Evolutionary conservation across 2,113 vertebrate species (phyloP).

Genomic region (Empidonax traillii): DNA sequence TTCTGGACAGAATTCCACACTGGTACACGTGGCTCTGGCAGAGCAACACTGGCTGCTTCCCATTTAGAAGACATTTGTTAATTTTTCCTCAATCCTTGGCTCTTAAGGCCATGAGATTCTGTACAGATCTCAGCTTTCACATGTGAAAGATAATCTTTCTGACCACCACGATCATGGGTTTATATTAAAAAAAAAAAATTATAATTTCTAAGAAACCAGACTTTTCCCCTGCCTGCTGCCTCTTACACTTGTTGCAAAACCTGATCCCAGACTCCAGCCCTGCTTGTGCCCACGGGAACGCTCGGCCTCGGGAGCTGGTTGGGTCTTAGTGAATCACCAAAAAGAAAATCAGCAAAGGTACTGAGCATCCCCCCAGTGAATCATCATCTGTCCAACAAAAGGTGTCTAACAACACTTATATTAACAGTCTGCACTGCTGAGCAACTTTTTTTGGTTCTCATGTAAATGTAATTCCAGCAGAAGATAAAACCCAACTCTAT

Average conservation of each 20-base stretch:
- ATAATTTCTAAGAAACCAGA: not conserved
- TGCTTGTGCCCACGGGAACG: not conserved
- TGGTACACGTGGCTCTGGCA: not conserved
- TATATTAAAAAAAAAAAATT: not conserved
- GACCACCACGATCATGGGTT: not conserved
- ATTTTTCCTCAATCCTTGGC: not conserved
- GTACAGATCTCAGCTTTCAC: not conserved
- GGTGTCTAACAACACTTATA: not conserved
- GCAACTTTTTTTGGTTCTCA: not conserved
- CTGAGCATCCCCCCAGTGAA: not conserved
- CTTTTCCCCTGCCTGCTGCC: not conserved
- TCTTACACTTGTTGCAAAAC: constrained; percentile 45
- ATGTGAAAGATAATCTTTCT: not conserved
- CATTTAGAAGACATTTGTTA: not conserved
- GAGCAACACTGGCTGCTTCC: not conserved
- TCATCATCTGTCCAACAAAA: not conserved
- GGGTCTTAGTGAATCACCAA: not conserved
- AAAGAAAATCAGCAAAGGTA: not conserved
- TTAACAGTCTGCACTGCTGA: not conserved
- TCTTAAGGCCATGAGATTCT: not conserved
- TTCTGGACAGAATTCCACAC: not conserved
- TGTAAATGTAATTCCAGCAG: not conserved
- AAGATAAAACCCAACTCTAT: constrained; percentile 41
- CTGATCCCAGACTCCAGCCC: not conserved
- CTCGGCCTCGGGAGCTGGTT: not conserved